Evolutionary conservation across 2,888 invertebrate genomes (phyloP).

Genomic region (Harpalus rubripes): DNA sequence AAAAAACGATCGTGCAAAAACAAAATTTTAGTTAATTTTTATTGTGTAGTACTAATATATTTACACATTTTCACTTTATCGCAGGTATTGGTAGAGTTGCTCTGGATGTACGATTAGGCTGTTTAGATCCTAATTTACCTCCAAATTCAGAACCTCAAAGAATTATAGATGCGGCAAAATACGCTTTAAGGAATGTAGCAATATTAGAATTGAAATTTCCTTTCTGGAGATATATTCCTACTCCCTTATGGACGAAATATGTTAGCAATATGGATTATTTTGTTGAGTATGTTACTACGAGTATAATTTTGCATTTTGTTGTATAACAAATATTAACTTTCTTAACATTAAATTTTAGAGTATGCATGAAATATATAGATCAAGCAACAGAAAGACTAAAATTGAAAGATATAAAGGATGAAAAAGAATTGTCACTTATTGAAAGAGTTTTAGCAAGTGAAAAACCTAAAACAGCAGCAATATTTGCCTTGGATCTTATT

Average conservation of each 20-base stretch:
- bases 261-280: constrained; percentile 93
- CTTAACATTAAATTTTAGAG: constrained; percentile 77
- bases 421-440: constrained; percentile 85
- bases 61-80: not conserved
- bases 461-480: constrained; percentile 89
- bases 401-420: constrained; percentile 81
- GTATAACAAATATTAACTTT: not conserved
- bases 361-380: constrained; percentile 90
- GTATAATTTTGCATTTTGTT: constrained; percentile 25
- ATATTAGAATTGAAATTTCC: constrained; percentile 90
- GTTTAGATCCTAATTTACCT: constrained; percentile 84
- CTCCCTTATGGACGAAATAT: constrained; percentile 89
- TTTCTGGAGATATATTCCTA: constrained; percentile 90
- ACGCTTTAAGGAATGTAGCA: constrained; percentile 89
- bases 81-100: constrained; percentile 93
- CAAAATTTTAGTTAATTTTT: not conserved
- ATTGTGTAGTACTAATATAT: not conserved
- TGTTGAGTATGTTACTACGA: constrained; percentile 83
- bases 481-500: constrained; percentile 91
- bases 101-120: constrained; percentile 91
- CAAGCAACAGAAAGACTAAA: constrained; percentile 86
- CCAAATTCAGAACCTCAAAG: constrained; percentile 90
- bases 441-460: constrained; percentile 89
- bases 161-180: constrained; percentile 92
- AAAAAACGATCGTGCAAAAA: too few species aligned